Base-by-base conservation (phyloP, 2,888 invertebrate genomes). In the Calameuta pallipes region DNA sequence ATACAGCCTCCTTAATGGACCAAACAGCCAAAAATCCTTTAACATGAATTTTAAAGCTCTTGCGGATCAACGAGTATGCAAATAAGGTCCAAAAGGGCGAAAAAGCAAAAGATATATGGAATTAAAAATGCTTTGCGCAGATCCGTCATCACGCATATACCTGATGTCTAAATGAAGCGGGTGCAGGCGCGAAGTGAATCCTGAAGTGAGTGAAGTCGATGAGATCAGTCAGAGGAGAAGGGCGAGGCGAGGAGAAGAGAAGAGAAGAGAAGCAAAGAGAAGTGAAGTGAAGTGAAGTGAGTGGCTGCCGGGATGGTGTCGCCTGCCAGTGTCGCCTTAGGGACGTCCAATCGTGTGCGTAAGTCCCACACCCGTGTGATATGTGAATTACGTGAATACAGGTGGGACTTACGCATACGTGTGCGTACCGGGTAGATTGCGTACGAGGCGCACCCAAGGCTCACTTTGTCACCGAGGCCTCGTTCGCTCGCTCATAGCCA, bases 391-490 rank as follows among this genome's bases (percentile, higher is more conserved):
- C 75, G 75, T 13, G 79, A 82, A 83, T 80, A 80, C 85, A 85
- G 85, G 74, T 71, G 77, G 71, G 34, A 70, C 76, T 37, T 69
- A 75, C 37, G 74, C 73, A 74, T 69, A 78, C 77, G 78, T 75
- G 76, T 75, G 80, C 68, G 78, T 23, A 56, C 23, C 78, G 76
- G 69, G 76, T 76, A 76, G 80, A 82, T 81, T 82, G 84, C 82
- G 80, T 80, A 79, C 79, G 82, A 81, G 86, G 86, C 87, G 86
- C 88, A 86, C 86, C 87, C 88, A 87, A 89, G 87, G 86, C 85
- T 89, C 86, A 83, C 87, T 87, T 86, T 89, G 89, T 89, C 89
- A 89, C 85, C 86, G 84, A 86, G 88, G 84, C 83, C 85, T 86
- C 86, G 84, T 82, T 83, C 76, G 76, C 70, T 79, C 77, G n/a